A percentile compares a stretch with the other conserved stretches of the same genome.
Evolutionary conservation across 2,888 invertebrate genomes (phyloP).

Genomic region (Sarcophaga carnaria): DNA sequence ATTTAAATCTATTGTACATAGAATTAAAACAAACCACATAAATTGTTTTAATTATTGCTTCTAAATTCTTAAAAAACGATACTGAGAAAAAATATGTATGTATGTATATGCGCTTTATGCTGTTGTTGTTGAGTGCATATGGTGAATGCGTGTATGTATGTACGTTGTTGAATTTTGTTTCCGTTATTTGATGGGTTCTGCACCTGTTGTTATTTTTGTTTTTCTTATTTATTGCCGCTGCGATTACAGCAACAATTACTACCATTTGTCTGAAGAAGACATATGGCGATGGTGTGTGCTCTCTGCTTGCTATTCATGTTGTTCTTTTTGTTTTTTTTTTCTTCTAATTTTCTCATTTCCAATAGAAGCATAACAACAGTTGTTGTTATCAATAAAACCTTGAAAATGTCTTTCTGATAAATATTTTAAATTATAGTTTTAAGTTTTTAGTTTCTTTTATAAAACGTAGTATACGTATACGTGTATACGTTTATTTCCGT

Average conservation of each 20-base stretch:
- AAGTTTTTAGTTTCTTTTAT: not conserved
- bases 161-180: slow-evolving; percentile 11
- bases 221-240: slow-evolving; percentile 16
- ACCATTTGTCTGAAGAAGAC: not conserved
- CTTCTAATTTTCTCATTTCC: not conserved
- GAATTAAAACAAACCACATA: too few species aligned
- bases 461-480: not conserved
- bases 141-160: not conserved
- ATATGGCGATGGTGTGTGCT: slow-evolving; percentile 27
- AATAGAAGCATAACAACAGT: not conserved
- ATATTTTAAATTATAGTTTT: not conserved
- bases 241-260: slow-evolving; percentile 27
- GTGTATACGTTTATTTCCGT: slow-evolving; percentile 31
- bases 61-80: too few species aligned
- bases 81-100: too few species aligned
- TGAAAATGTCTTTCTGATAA: slow-evolving; percentile 52
- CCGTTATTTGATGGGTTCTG: slow-evolving; percentile 60
- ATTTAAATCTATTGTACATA: not conserved
- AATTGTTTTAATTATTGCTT: too few species aligned
- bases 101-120: too few species aligned
- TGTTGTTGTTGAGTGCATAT: too few species aligned
- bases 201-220: slow-evolving; percentile 64
- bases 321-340: not conserved
- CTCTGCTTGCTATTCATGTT: not conserved
- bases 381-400: slow-evolving; percentile 54